A percentile compares a stretch with the other conserved stretches of the same genome.
Evolutionary conservation across 1,140 invertebrate genomes (phyloP).

Genomic region (Scaptomyza graminum): DNA sequence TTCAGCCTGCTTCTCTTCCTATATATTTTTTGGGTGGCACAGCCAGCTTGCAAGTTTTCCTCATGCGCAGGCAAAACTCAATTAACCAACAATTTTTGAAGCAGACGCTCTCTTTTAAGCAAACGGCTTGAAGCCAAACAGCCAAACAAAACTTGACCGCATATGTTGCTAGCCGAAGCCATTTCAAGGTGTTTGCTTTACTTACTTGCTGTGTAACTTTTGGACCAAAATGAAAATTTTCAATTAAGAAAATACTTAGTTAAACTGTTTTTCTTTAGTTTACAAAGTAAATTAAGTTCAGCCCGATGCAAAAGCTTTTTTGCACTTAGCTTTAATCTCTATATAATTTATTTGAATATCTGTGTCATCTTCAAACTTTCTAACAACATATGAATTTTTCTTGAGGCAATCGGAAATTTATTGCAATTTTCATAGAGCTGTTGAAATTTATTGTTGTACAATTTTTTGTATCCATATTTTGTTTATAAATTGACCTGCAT

Average conservation of each 20-base stretch:
- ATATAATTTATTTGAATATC: no score
- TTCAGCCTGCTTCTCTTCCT: slow-evolving; percentile 40
- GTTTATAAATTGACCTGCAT: not conserved
- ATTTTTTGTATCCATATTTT: no score
- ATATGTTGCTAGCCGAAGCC: not conserved
- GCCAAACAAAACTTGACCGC: not conserved
- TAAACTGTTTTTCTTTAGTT: not conserved
- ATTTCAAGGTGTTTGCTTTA: not conserved
- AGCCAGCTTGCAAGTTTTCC: slow-evolving; percentile 48
- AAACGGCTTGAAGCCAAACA: not conserved
- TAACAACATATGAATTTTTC: no score
- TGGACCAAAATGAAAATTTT: not conserved
- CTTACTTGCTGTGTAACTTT: not conserved
- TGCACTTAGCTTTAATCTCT: no score
- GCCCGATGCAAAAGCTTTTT: not conserved
- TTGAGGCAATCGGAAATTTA: not conserved
- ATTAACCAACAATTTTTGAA: slow-evolving; percentile 47
- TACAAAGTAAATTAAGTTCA: not conserved
- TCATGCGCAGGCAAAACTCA: slow-evolving; percentile 51
- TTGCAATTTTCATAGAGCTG: not conserved
- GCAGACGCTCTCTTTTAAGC: not conserved
- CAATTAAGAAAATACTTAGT: not conserved
- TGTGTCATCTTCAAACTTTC: no score
- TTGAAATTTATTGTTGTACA: not conserved
- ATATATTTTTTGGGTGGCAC: not conserved